Evolutionary conservation across 2,888 invertebrate genomes (phyloP), one percentile per base, ranked within the genome.

Genomic region (Lasius fuliginosus): DNA sequence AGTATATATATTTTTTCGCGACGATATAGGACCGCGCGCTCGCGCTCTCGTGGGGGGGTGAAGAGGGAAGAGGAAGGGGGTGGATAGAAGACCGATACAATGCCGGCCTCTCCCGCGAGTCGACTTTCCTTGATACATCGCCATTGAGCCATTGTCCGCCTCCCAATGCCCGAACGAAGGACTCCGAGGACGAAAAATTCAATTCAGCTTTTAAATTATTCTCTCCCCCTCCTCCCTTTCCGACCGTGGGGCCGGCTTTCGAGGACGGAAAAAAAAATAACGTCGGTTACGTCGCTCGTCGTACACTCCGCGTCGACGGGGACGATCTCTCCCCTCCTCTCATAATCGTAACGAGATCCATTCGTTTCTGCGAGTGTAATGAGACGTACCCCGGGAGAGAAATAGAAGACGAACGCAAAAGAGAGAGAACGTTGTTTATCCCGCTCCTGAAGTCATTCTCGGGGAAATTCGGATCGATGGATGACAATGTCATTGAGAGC

Each of bases 121-220:
- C 94, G 94, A 94, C 94, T 95, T 94, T 94, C 94, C 94, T 94
- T 94, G 95, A 95, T 95, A 94, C 94, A 95, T 94, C 94, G 94
- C 94, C 93, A 94, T 95, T 95, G 94, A 94, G 93, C 94, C 92
- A 94, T 95, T 95, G 95, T 95, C 94, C 94, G 94, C 94, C 92
- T 93, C 92, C 94, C 94, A 94, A 94, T 94, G 94, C 93, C 94
- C 93, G 94, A 94, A 94, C 94, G 94, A 94, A 94, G 94, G 94
- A 94, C 94, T 94, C 94, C 92, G 92, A 93, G 93, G 92, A 93
- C 93, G 94, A 94, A 94, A 95, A 94, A 95, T 95, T 94, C 94
- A 94, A 95, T 95, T 94, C 94, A 94, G 94, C 94, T 95, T 95
- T 94, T 94, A 94, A 94, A 94, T 94, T 94, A 94, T 95, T 94